Evolutionary conservation across 1,140 invertebrate species (phyloP).

Genomic region (Streblospio benedicti): DNA sequence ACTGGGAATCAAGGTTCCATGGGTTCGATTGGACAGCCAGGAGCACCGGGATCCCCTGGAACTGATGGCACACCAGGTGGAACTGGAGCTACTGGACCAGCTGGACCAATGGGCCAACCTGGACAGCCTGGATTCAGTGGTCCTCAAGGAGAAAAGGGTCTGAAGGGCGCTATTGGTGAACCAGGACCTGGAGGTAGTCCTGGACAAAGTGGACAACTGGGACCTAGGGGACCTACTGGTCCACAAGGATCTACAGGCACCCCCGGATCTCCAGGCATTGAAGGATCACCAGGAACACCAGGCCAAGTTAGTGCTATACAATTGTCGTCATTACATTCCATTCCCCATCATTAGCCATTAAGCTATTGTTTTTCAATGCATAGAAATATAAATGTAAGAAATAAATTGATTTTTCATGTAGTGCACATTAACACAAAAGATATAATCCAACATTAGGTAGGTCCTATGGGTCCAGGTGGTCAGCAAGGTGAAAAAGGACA

Average conservation of each 20-base stretch:
- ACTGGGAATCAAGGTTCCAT: no score
- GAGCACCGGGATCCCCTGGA: slow-evolving; percentile 3
- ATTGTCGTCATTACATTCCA: no score
- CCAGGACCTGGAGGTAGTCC: not conserved
- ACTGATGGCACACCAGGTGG: slow-evolving; percentile 1
- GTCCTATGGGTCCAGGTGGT: not conserved
- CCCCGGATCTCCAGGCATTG: slow-evolving; percentile 1
- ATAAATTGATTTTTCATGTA: no score
- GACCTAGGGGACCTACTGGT: slow-evolving; percentile 1
- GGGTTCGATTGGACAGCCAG: no score
- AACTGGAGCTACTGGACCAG: slow-evolving; percentile 8
- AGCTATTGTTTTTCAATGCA: no score
- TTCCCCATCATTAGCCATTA: no score
- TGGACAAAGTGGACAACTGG: not conserved
- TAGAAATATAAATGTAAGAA: no score
- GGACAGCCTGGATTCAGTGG: slow-evolving; percentile 31
- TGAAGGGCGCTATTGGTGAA: not conserved
- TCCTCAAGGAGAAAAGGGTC: slow-evolving; percentile 24
- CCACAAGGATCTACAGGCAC: not conserved
- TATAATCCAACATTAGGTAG: no score
- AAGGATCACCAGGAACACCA: slow-evolving; percentile 9
- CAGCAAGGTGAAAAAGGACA: not conserved
- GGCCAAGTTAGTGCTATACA: not conserved
- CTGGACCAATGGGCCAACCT: slow-evolving; percentile 20
- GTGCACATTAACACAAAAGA: no score